Conservation (phyloP, 2,113 vertebrate genomes). For the Galeopterus variegatus region DNA sequence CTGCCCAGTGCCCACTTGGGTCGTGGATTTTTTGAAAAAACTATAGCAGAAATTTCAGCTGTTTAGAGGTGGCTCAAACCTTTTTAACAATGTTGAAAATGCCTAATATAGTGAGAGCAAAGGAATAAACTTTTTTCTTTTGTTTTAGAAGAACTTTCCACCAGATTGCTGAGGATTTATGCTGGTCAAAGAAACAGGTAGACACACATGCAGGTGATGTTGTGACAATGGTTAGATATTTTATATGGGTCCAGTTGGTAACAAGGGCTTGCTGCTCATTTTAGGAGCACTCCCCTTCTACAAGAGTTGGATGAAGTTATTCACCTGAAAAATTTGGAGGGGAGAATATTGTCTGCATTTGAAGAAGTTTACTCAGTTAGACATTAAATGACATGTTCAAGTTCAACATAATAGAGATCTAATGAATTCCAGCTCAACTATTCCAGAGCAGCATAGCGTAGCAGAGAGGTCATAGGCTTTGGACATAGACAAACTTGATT, state of each 20-base stretch:
- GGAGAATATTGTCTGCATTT: not conserved
- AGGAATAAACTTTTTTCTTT: not conserved
- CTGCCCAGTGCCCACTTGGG: not conserved
- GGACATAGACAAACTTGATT: not conserved
- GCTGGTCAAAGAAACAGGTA: not conserved
- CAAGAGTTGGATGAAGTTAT: not conserved
- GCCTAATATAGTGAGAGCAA: not conserved
- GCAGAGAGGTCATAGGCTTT: not conserved
- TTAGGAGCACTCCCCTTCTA: not conserved
- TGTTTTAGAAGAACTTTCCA: not conserved
- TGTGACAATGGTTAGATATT: not conserved
- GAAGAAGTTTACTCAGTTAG: not conserved
- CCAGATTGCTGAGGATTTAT: not conserved
- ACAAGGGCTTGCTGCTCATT: not conserved
- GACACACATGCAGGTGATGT: not conserved
- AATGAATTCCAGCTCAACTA: not conserved
- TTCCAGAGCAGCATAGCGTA: accelerated
- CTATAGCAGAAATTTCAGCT: not conserved
- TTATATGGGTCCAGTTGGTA: not conserved
- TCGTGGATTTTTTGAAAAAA: not conserved
- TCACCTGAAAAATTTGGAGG: not conserved
- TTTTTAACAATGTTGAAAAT: not conserved
- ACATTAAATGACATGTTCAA: not conserved
- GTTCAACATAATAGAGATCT: not conserved
- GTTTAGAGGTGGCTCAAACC: not conserved